These are phyloP conservation scores for Agriopis aurantiaria DNA, from an alignment of 2,888 invertebrate genomes.

Conservation along the genomic window DNA sequence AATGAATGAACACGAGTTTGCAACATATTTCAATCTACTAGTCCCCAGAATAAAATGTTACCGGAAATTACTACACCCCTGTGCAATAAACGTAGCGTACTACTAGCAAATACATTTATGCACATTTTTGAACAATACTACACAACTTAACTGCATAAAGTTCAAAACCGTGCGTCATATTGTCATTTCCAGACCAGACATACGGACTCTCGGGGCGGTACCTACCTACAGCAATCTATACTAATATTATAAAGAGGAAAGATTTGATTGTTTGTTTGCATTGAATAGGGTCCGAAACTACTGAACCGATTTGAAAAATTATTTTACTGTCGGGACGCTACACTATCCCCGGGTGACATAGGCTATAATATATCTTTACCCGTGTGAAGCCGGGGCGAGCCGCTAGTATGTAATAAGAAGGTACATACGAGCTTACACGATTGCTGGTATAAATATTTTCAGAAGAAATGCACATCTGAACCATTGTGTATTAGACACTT, in stretches of 20 bases:
- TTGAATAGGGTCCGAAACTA: no score
- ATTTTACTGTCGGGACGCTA: no score
- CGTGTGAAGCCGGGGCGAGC: no score
- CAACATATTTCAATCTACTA: constrained; percentile 50
- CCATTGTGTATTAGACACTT: constrained; percentile 2
- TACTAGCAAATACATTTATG: constrained; percentile 15
- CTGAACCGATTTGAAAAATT: no score
- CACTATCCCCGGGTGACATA: no score
- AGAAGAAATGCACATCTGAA: constrained; percentile 11
- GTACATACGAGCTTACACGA: constrained; percentile 10
- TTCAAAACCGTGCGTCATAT: constrained; percentile 5
- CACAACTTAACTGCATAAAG: constrained; percentile 6
- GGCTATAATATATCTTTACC: no score
- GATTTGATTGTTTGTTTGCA: no score
- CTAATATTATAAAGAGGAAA: no score
- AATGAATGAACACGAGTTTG: constrained; percentile 8
- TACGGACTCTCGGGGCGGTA: not conserved
- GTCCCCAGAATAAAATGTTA: constrained; percentile 66
- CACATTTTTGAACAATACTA: constrained; percentile 7
- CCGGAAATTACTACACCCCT: constrained; percentile 76
- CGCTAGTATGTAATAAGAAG: constrained; percentile 18
- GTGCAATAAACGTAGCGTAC: constrained; percentile 49
- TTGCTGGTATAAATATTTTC: constrained; percentile 19
- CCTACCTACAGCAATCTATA: constrained; percentile 5
- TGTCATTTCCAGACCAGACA: constrained; percentile 3